phyloP scores from a whole-genome alignment of 2,797 vertebrate species.

The Crax fasciolata region DNA sequence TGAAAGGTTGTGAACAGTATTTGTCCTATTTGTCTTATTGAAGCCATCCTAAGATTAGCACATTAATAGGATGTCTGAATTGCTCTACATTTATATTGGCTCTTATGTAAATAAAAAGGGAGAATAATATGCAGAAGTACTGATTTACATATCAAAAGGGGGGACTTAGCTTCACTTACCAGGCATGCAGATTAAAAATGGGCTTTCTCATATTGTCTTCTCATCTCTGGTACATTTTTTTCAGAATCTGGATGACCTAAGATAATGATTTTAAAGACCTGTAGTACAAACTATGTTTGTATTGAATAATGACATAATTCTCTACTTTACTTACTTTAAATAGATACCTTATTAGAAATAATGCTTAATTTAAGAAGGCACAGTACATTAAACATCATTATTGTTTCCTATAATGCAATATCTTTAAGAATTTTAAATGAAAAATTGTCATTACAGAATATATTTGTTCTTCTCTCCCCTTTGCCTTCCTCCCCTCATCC shows the following conservation, averaged over 20 bases:
- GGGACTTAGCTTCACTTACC: not conserved
- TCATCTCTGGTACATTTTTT: not conserved
- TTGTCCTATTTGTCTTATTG: not conserved
- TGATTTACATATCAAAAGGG: not conserved
- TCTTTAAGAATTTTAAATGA: slow-evolving; percentile 2
- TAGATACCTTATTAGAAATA: not conserved
- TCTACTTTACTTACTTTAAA: not conserved
- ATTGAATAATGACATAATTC: not conserved
- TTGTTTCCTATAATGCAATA: not conserved
- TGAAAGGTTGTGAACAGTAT: not conserved
- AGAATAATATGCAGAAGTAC: not conserved
- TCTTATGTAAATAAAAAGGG: not conserved
- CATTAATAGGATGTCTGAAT: not conserved
- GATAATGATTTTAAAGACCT: not conserved
- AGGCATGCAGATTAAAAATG: not conserved
- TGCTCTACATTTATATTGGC: not conserved
- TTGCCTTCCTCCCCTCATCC: not conserved
- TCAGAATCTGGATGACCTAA: not conserved
- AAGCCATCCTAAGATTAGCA: not conserved
- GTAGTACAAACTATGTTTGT: not conserved
- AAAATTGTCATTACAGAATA: not conserved
- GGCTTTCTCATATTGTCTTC: not conserved
- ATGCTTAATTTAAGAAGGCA: not conserved
- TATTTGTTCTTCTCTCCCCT: not conserved
- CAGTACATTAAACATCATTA: not conserved